Base-by-base conservation (phyloP, 2,797 vertebrate genomes). In the Morelia viridis region DNA sequence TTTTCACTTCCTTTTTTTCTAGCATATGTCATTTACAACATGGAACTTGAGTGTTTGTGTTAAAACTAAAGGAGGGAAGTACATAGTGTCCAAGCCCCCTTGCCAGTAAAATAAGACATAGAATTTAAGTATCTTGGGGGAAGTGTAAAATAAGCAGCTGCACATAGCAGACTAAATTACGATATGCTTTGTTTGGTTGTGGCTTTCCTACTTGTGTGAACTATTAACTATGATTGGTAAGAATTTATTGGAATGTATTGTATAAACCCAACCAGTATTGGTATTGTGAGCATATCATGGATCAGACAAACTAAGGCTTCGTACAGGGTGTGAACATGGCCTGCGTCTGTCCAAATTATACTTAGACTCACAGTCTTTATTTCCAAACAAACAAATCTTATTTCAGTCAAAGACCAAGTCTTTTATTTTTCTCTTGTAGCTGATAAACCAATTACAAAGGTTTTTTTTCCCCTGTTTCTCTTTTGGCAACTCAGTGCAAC, bases 1-100 rank as follows among this genome's bases (percentile, higher is more conserved):
- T 95, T 87, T 11, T 12, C 24, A 92, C 93, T 88, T 76, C 95
- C 94, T 95, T 96, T 95, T 93, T 95, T 96, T 96, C 89, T 91
- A 93, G 84, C 91, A 93, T 92, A 60, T 93, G 94, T 95, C 94
- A 92, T 92, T 95, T 94, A 94, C 93, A 93, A 93, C 71, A 89
- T 93, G 56, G 50, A 95, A 95, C 91, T 93, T 93, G 90, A 95
- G 93, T 8, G 92, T 89, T 87, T 91, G 58, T 84, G 8, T 46
- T 64, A 60, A 71, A 76, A 41, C 28, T 89, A 35, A 10, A 35
- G 50, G 50, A 53, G 50, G n/a, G 65, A 68, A 57, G 35, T 87
- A 87, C 50, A 46, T 24, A 11, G 19, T 46, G 31, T 60, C 0
- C 17, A 28, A 46, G 22, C 31, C 19, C 83, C 89, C 85, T 0